Base-by-base conservation (phyloP, 2,797 vertebrate species). In the Myiothlypis coronata region DNA sequence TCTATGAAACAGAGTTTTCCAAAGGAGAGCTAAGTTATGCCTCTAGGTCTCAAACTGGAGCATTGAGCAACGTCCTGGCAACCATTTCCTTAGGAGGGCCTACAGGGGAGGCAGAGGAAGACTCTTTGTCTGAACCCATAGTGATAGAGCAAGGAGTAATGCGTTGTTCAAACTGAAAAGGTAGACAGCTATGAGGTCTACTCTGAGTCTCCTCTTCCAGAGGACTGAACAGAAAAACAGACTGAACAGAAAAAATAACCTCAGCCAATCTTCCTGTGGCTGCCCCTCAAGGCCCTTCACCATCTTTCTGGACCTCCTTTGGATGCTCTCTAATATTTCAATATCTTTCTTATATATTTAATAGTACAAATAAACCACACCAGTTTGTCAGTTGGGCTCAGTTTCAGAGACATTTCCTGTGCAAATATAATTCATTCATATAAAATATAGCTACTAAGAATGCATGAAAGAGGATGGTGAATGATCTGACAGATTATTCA, bases 121-220 rank as follows among this genome's bases (percentile, higher is more conserved):
- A 34, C 21, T 26, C 24, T 43, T 65, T 6, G 2, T 7, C 49
- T 27, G 34, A 18, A 41, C 15, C 35, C 10, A 8, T 49, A 27
- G 22, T 11, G 35, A 32, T 3, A 43, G 21, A 30, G 32, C 34
- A 22, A 63, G 30, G 49, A 23, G 26, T 41, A 49, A 55, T 19
- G 12, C 0, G 0, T 16, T 70, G 37, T 14, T 52, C 43, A 35
- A 4, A 35, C 6, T 49, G 32, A 78, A 70, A 32, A 22, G 30
- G 7, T 22, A 18, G 32, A 46, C 12, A 53, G 18, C 34, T 10
- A 12, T 37, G 27, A n/a, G 5, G 6, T 65, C 8, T 46, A 2
- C 27, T 6, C 24, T 63, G 14, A 46, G 9, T n/a, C 28, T 63
- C 23, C 23, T 63, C 32, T 52, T 35, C 11, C 8, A 23, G 12